A percentile compares a stretch with the other conserved stretches of the same genome.
Conservation (phyloP, 2,113 vertebrate genomes). For the Syngnathus floridae region DNA sequence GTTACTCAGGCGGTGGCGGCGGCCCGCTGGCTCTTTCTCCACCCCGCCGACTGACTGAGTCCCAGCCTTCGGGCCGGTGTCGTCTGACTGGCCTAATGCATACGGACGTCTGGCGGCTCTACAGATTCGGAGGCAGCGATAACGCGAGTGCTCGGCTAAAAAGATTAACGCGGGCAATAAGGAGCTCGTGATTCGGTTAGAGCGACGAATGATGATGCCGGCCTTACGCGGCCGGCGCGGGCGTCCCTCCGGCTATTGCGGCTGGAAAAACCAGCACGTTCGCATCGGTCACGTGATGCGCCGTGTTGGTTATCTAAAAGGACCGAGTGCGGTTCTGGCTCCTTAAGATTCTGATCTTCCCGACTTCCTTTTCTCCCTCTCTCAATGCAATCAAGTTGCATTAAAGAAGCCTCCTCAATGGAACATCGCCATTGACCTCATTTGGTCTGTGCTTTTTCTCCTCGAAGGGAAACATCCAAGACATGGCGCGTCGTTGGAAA, state of each 20-base stretch:
- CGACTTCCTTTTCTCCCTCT: conserved; percentile 11
- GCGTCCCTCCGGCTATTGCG: conserved; percentile 27
- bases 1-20: conserved; percentile 14
- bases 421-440: conserved; percentile 5
- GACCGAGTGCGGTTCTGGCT: conserved; percentile 44
- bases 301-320: conserved; percentile 32
- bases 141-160: conserved; percentile 42
- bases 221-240: conserved; percentile 17
- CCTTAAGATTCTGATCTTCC: conserved; percentile 35
- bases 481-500: no score
- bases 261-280: conserved; percentile 19
- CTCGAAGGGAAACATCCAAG: neutral
- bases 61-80: conserved; percentile 46
- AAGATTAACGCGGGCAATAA: conserved; percentile 54
- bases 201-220: conserved; percentile 43
- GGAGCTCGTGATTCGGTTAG: conserved; percentile 54
- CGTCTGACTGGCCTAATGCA: conserved; percentile 57
- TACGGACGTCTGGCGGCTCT: conserved; percentile 49
- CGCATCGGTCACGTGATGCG: conserved; percentile 26
- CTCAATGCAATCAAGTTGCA: conserved; percentile 27
- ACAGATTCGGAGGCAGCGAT: conserved; percentile 53
- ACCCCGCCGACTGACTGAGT: conserved; percentile 27
- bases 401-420: conserved; percentile 23
- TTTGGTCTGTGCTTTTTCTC: neutral
- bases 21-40: conserved; percentile 22